A percentile compares a stretch with the other conserved stretches of the same genome.
Conservation (phyloP, 2,888 invertebrate species). For the Drosophila buzzatii region DNA sequence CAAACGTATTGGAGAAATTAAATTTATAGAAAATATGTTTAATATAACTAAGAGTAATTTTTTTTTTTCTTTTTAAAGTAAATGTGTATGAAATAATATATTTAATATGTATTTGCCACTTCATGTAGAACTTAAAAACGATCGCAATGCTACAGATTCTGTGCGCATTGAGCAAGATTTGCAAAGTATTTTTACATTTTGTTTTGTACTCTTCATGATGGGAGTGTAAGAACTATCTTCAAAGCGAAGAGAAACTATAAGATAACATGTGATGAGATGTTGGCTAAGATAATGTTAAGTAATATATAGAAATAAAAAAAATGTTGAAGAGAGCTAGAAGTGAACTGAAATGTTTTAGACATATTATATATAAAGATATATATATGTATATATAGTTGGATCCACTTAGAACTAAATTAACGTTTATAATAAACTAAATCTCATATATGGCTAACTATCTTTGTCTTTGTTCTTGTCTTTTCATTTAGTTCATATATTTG, state of each 20-base stretch:
- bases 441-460: slow-evolving; percentile 59
- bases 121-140: slow-evolving; percentile 38
- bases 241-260: slow-evolving; percentile 28
- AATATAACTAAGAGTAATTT: slow-evolving; percentile 30
- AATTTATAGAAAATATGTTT: slow-evolving; percentile 20
- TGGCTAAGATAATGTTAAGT: slow-evolving; percentile 18
- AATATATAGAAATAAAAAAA: neutral
- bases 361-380: neutral
- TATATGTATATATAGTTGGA: neutral
- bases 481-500: slow-evolving; percentile 34
- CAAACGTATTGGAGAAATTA: slow-evolving; percentile 40
- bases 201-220: slow-evolving; percentile 37
- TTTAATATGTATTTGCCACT: slow-evolving; percentile 57
- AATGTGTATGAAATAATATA: slow-evolving; percentile 37
- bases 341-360: slow-evolving; percentile 15
- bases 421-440: slow-evolving; percentile 67
- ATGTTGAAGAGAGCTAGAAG: slow-evolving; percentile 1
- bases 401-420: slow-evolving; percentile 67
- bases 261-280: slow-evolving; percentile 62
- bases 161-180: slow-evolving; percentile 45
- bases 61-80: neutral
- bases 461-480: slow-evolving; percentile 58
- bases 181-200: slow-evolving; percentile 15
- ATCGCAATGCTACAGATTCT: slow-evolving; percentile 24
- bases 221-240: slow-evolving; percentile 33